phyloP scores from a whole-genome alignment of 2,888 invertebrate genomes.

The Melieria picta region DNA sequence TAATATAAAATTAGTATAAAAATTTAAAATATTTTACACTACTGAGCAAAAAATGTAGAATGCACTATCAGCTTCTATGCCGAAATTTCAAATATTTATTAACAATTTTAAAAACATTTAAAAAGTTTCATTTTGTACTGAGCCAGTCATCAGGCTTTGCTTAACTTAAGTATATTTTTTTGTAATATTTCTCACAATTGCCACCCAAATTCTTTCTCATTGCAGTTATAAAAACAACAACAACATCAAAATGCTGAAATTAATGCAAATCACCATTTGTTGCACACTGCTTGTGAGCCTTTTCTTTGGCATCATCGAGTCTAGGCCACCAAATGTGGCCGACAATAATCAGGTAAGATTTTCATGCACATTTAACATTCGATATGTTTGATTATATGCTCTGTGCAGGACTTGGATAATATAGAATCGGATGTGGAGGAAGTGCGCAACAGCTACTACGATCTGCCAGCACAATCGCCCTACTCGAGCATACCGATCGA shows the following conservation, averaged over 20 bases:
- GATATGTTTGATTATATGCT: conserved; percentile 41
- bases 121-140: no score
- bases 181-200: no score
- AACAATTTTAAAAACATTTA: no score
- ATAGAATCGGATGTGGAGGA: conserved; percentile 53
- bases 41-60: no score
- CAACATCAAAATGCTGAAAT: conserved; percentile 49
- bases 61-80: no score
- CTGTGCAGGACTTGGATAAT: conserved; percentile 49
- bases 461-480: conserved; percentile 55
- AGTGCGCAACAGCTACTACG: conserved; percentile 52
- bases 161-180: no score
- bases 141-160: no score
- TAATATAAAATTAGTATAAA: no score
- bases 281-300: conserved; percentile 48
- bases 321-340: conserved; percentile 49
- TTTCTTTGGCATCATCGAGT: conserved; percentile 47
- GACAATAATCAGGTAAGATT: conserved; percentile 50
- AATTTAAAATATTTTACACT: no score
- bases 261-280: conserved; percentile 49
- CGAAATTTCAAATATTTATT: no score
- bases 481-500: conserved; percentile 60
- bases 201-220: no score
- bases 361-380: background rate
- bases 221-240: no score